Evolutionary conservation across 2,888 invertebrate genomes (phyloP), one percentile per base, ranked within the genome.

Genomic region (Hanleya hanleyi): DNA sequence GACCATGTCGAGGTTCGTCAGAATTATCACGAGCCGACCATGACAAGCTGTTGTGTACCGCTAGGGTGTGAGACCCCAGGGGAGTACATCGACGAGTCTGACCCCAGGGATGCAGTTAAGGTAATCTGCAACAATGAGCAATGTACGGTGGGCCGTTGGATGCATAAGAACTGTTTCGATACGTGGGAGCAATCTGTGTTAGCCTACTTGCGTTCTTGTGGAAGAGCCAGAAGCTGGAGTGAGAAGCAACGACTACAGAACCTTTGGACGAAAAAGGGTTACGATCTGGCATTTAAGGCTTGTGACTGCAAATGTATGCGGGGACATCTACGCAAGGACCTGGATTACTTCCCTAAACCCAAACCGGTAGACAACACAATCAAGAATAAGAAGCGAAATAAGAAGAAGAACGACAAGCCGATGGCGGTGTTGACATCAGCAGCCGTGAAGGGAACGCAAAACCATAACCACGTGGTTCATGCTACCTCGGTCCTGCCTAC

Each of bases 201-300:
- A 81, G 94, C 95, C 69, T 96, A 96, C 88, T 92, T 98, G 76
- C 96, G 97, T 90, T 95, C 96, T 41, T 96, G 96, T 91, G 97
- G 97, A 67, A 92, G 97, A 41, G 97, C 97, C 3, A 93, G 97
- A 32, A 96, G 96, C 81, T 98, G 98, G 98, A 97, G 97, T 47
- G 97, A 98, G 90, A 93, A 97, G 73, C 98, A 98, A 91, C 93
- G 97, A 36, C 94, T 95, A 85, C 97, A 98, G 92, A 98, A 98
- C 91, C 92, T 98, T 74, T 98, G 98, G 98, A 97, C 97, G 71
- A 98, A 98, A 91, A 97, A 97, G 91, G 98, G 98, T 69, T 98
- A 98, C 92, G 98, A 98, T 91, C 91, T 98, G 90, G 97, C 97
- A 7, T 97, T 95, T 91, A 97, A 97, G 80, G 97, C 96, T 7